Base-by-base conservation (phyloP, 2,797 vertebrate genomes). In the Enteromius trimaculatus region DNA sequence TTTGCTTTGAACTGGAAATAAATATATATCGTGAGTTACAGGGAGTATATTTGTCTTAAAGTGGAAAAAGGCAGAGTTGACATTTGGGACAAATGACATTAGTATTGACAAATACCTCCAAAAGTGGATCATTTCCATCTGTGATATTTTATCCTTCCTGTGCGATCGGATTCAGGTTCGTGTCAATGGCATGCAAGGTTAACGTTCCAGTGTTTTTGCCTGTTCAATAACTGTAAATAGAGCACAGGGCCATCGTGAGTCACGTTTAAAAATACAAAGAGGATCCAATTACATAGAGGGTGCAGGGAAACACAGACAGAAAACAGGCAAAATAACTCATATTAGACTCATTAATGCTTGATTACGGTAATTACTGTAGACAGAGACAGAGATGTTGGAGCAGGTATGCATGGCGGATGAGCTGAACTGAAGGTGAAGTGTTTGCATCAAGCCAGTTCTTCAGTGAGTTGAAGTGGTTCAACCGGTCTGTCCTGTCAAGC, bases 231-330 rank as follows among this genome's bases (percentile, higher is more conserved):
- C 70, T 79, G 65, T 62, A 87, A 85, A 88, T 77, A 84, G 83
- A 87, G 49, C 1, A 53, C 62, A 76, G 58, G 81, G 77, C 77
- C 64, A 70, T 39, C 72, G 76, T 55, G 64, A 85, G 87, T 77
- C 69, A 14, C 49, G 69, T 89, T 85, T 66, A 84, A 53, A 86
- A 87, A 86, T 85, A 92, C 90, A 85, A 53, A 68, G 17, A 81
- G 84, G 77, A 34, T 74, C 90, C 62, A 23, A 53, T 92, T 87
- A 89, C 88, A 72, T 21, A 62, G 34, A 6, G 44, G 7, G 44
- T 14, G 31, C 51, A 19, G 55, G 21, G 29, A 21, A 29, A 74
- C 3, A 37, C 3, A 39, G 44, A n/a, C 58, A 65, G 21, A 42
- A 21, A 17, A 17, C 60, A 39, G 21, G 14, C 62, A 19, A 69